Conservation (phyloP, 92 coral and sea anemone species). For the Zoanthus sansibaricus region DNA sequence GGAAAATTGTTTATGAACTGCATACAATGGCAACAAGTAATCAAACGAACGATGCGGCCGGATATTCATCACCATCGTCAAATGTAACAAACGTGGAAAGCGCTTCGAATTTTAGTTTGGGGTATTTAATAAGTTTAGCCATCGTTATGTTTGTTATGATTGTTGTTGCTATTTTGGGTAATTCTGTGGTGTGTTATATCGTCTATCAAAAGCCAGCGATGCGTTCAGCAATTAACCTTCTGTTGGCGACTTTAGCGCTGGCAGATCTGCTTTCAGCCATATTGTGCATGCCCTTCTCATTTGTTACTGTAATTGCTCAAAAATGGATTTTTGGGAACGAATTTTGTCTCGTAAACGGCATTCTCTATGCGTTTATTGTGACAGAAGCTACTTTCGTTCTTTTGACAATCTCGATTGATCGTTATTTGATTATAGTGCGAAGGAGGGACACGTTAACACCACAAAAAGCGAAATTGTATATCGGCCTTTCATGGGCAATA, state of each 20-base stretch:
- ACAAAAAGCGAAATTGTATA: conserved; percentile 86
- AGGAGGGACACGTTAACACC: conserved; percentile 92
- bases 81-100: conserved; percentile 28
- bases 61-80: conserved; percentile 13
- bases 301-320: conserved; percentile 74
- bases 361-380: conserved; percentile 81
- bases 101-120: conserved; percentile 30
- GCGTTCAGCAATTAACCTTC: conserved; percentile 96
- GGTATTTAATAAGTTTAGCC: conserved; percentile 55
- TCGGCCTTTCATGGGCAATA: conserved; percentile 81
- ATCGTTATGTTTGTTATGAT: conserved; percentile 76
- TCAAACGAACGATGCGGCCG: background rate
- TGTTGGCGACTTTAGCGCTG: conserved; percentile 90
- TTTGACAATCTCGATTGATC: conserved; percentile 89
- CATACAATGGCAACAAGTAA: conserved; percentile 1
- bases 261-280: conserved; percentile 90
- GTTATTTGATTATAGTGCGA: conserved; percentile 90
- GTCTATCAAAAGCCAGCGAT: conserved; percentile 99
- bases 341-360: conserved; percentile 87
- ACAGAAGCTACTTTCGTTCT: conserved; percentile 91
- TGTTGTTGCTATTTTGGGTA: conserved; percentile 82
- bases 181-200: conserved; percentile 91
- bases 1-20: background rate
- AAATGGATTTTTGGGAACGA: conserved; percentile 87
- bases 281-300: conserved; percentile 86